Base-by-base conservation (phyloP, 2,888 invertebrate genomes). In the Chloromyia formosa region DNA sequence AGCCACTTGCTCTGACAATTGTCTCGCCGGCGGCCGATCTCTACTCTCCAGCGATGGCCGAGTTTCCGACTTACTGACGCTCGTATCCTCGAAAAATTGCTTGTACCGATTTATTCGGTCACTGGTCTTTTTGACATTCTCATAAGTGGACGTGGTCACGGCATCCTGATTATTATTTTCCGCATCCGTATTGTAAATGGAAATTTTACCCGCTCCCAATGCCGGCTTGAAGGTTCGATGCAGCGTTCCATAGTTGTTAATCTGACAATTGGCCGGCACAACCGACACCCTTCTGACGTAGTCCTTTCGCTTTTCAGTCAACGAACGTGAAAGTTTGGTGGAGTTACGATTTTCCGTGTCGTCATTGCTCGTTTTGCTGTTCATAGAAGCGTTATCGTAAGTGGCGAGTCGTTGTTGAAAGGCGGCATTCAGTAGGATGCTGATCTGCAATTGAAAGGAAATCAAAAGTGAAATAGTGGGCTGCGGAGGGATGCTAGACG, bases 241-340 rank as follows among this genome's bases (percentile, higher is more conserved):
- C 42, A 80, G 58, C 4, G 79, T 79, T 45, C 79, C 80, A 74
- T 80, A 80, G 78, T 69, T 61, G 22, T 42, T 78, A 80, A 78
- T 78, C 82, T 79, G 77, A n/a, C 74, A 75, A 73, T 88, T 88
- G 27, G 27, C 27, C 1, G 88, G 87, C 56, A 88, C 85, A 0
- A 88, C 88, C 10, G 90, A 90, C 1, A 91, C 89, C 7, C 91
- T 85, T 0, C 89, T 86, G 0, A 91, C 89, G 87, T 91, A 91
- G 79, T 88, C 89, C 81, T 91, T 91, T 0, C 91, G 85, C 73
- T 89, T 89, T 79, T 90, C 90, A 0, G 90, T 90, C 27, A 90
- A 82, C 78, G 87, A 88, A 53, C 88, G 84, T 1, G 87, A 88
- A 1, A 88, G 81, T 79, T 87, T 88, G 7, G 88, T 87, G 62